Conservation (phyloP, 2,113 vertebrate species). For the Chaetodon auriga region DNA sequence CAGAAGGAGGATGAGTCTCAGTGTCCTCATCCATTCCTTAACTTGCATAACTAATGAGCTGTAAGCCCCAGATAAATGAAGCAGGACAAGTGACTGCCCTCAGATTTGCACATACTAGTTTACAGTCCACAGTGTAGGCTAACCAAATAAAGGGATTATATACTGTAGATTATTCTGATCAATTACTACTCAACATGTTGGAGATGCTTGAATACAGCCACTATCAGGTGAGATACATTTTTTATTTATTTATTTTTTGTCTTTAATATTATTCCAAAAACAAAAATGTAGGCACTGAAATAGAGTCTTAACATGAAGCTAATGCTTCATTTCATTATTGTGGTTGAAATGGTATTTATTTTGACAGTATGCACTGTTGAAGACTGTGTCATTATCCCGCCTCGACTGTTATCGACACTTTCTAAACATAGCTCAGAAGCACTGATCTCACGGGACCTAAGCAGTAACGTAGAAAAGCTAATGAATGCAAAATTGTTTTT, state of each 20-base stretch:
- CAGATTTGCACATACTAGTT: constrained; percentile 63
- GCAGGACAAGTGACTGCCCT: constrained; percentile 48
- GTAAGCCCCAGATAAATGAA: constrained; percentile 86
- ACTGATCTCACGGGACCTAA: not conserved
- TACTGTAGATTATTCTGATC: constrained; percentile 30
- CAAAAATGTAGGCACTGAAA: not conserved
- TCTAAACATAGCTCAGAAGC: not conserved
- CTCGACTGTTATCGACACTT: not conserved
- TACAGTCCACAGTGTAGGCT: constrained; percentile 19
- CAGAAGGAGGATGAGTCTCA: constrained; percentile 82
- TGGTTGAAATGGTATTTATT: not conserved
- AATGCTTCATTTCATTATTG: not conserved
- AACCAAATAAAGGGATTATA: constrained; percentile 76
- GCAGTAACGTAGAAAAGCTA: not conserved
- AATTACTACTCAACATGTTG: constrained; percentile 87
- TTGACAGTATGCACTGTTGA: not conserved
- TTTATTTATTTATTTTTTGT: not conserved
- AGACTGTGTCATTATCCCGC: not conserved
- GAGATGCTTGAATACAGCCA: constrained; percentile 99
- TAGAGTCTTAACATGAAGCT: not conserved
- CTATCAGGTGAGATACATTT: constrained; percentile 91
- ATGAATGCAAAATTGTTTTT: not conserved
- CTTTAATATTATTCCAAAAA: not conserved
- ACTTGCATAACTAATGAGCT: constrained; percentile 92
- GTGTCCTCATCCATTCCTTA: constrained; percentile 85